phyloP scores from a whole-genome alignment of 2,888 invertebrate genomes.

The Leucophenga montana region DNA sequence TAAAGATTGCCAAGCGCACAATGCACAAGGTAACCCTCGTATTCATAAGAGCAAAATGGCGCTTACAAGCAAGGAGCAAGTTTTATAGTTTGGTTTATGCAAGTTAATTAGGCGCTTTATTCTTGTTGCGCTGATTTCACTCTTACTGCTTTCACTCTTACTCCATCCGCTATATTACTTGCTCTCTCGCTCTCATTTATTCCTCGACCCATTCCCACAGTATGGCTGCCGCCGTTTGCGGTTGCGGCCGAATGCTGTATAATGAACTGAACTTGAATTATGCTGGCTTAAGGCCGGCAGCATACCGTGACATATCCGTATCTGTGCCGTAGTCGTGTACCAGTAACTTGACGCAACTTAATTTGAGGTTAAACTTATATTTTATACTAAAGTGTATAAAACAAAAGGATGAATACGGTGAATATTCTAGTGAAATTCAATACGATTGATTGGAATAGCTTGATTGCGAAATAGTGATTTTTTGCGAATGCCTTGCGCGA shows the following conservation, averaged over 20 bases:
- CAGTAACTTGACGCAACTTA: neutral
- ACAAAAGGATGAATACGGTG: too few species aligned
- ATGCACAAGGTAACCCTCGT: too few species aligned
- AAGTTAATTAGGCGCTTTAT: conserved; percentile 25
- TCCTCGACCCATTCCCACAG: neutral
- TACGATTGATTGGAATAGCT: too few species aligned
- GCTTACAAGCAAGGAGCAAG: conserved; percentile 4
- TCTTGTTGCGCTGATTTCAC: neutral
- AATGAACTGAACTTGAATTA: conserved; percentile 1
- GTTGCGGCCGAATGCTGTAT: neutral
- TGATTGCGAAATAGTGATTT: too few species aligned
- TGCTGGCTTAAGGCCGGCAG: neutral
- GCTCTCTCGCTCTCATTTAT: too few species aligned
- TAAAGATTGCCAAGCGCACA: too few species aligned
- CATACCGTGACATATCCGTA: neutral
- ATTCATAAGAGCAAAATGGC: too few species aligned
- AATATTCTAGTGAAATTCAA: too few species aligned
- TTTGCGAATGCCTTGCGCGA: too few species aligned
- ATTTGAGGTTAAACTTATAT: neutral
- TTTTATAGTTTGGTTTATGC: conserved; percentile 27
- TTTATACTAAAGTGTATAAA: too few species aligned
- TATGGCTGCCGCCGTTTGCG: conserved; percentile 16
- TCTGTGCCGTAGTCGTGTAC: neutral
- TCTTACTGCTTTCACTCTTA: too few species aligned
- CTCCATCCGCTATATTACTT: too few species aligned